phyloP scores from a whole-genome alignment of 2,797 vertebrate genomes.

The Gymnodraco acuticeps region DNA sequence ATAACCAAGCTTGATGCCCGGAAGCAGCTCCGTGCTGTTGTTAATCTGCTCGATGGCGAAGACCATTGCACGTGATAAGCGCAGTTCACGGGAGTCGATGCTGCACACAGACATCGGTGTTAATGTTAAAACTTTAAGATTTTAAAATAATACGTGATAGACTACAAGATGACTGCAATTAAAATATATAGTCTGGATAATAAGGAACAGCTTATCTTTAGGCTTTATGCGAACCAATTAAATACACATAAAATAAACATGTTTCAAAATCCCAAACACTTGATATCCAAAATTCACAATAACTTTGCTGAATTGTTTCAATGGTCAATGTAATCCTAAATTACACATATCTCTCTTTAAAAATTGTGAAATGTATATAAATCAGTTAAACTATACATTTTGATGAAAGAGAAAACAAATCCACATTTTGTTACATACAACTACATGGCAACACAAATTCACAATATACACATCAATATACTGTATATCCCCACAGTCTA shows the following conservation, averaged over 20 bases:
- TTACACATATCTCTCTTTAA: no score
- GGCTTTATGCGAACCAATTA: background rate
- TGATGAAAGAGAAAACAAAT: no score
- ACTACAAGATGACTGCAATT: background rate
- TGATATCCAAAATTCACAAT: no score
- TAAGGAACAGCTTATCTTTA: background rate
- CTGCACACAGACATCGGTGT: constrained; percentile 34
- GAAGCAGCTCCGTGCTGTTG: constrained; percentile 70
- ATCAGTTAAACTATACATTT: background rate
- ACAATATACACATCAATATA: no score
- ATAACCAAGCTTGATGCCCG: constrained; percentile 70
- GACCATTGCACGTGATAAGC: constrained; percentile 66
- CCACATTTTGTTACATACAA: no score
- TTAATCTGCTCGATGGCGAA: constrained; percentile 77
- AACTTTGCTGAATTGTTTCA: no score
- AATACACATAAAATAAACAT: no score
- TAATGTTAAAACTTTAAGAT: no score
- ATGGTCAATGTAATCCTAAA: no score
- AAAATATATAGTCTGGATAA: background rate
- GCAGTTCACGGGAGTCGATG: constrained; percentile 61
- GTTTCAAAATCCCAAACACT: no score
- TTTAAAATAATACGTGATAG: background rate
- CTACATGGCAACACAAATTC: background rate
- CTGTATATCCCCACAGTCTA: no score
- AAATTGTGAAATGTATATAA: background rate